These are phyloP conservation scores for Istiophorus platypterus DNA, from an alignment of 2,113 vertebrate species.

Conservation along the genomic window DNA sequence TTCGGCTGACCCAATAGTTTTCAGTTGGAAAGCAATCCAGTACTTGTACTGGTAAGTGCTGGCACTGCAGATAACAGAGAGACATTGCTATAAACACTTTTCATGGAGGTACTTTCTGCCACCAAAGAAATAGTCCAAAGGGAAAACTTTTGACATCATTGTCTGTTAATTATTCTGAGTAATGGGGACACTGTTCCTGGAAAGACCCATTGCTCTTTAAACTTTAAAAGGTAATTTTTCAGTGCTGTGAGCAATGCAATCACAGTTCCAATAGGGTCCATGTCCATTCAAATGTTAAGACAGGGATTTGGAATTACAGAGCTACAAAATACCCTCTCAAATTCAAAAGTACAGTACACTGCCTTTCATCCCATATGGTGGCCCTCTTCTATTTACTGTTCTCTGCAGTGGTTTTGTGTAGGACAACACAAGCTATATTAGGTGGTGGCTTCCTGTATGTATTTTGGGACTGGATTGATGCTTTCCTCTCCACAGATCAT, in stretches of 20 bases:
- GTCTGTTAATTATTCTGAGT: not conserved
- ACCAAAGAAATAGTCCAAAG: not conserved
- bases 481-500: slow-evolving; percentile 49
- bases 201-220: not conserved
- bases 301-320: slow-evolving; percentile 15
- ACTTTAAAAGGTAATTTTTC: not conserved
- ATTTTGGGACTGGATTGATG: slow-evolving; percentile 50
- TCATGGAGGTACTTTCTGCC: not conserved
- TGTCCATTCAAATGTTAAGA: slow-evolving; percentile 4
- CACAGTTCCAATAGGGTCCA: not conserved
- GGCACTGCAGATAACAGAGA: not conserved
- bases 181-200: not conserved
- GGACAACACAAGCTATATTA: slow-evolving; percentile 49
- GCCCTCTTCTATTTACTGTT: slow-evolving; percentile 24
- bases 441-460: slow-evolving; percentile 23
- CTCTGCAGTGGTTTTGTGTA: slow-evolving; percentile 16
- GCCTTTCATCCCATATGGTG: not conserved
- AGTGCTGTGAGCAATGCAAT: not conserved
- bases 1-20: not conserved
- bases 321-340: slow-evolving; percentile 12
- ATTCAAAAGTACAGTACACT: slow-evolving; percentile 25
- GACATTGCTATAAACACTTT: not conserved
- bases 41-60: not conserved
- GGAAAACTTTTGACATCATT: not conserved
- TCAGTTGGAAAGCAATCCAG: slow-evolving; percentile 2